These are phyloP conservation scores for Erythrolamprus reginae DNA, from an alignment of 2,113 vertebrate species.

Conservation along the genomic window DNA sequence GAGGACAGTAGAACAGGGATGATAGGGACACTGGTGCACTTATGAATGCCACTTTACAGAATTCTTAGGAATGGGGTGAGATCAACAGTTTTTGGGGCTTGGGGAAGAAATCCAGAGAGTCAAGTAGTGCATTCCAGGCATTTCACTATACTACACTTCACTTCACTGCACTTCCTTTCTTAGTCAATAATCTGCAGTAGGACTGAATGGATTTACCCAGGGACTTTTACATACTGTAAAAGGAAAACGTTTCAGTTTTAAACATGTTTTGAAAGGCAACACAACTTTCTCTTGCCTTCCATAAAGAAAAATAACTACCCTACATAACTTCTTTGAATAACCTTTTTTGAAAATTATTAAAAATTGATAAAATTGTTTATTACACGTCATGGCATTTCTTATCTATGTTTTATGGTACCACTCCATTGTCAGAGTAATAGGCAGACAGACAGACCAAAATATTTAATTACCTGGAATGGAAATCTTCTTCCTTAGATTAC, in stretches of 20 bases:
- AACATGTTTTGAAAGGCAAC: background rate
- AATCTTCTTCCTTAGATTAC: background rate
- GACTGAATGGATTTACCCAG: background rate
- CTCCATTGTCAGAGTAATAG: background rate
- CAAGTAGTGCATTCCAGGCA: too few relatives aligned
- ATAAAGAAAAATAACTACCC: too few relatives aligned
- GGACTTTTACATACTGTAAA: background rate
- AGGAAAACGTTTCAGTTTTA: background rate
- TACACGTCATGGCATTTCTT: background rate
- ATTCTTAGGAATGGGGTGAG: too few relatives aligned
- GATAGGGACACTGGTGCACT: too few relatives aligned
- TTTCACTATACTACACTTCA: too few relatives aligned
- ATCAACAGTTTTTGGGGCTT: too few relatives aligned
- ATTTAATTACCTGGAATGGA: background rate
- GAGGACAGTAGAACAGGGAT: too few relatives aligned
- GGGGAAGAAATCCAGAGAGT: too few relatives aligned
- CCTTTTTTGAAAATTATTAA: background rate
- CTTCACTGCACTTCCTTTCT: too few relatives aligned
- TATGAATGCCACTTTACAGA: too few relatives aligned
- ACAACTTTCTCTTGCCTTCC: too few relatives aligned
- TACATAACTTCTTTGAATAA: background rate
- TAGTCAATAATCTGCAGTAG: background rate
- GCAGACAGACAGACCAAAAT: background rate
- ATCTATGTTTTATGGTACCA: background rate
- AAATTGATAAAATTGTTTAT: background rate